A percentile compares a stretch with the other conserved stretches of the same genome.
Conservation (phyloP, 2,888 invertebrate species). For the Limenitis camilla region DNA sequence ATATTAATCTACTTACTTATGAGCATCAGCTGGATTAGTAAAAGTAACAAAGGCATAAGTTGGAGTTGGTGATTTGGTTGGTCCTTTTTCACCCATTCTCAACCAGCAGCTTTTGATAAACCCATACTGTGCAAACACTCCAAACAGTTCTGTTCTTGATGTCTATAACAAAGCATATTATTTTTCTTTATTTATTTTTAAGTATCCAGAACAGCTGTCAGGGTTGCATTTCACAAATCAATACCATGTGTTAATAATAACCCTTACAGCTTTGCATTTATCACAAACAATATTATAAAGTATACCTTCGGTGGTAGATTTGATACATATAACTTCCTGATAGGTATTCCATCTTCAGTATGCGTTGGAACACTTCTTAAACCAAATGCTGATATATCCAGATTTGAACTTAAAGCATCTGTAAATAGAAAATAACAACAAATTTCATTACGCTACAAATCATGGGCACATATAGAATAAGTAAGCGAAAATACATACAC, state of each 20-base stretch:
- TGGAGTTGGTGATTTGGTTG: slow-evolving; percentile 43
- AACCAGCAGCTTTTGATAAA: slow-evolving; percentile 73
- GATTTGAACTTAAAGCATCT: slow-evolving; percentile 48
- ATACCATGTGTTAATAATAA: background rate
- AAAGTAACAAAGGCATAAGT: slow-evolving; percentile 75
- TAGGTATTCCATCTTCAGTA: slow-evolving; percentile 74
- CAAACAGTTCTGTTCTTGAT: slow-evolving; percentile 66
- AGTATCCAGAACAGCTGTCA: background rate
- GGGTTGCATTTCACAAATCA: too few species aligned
- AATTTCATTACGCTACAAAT: background rate
- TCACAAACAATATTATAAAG: background rate
- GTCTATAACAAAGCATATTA: slow-evolving; percentile 67
- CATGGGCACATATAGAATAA: background rate
- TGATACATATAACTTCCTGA: slow-evolving; percentile 74
- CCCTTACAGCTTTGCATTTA: too few species aligned
- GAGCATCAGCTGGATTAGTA: slow-evolving; percentile 65
- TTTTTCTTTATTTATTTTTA: too few species aligned
- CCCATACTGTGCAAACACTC: slow-evolving; percentile 73
- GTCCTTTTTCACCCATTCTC: slow-evolving; percentile 58
- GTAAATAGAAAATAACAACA: slow-evolving; percentile 28
- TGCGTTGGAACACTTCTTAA: slow-evolving; percentile 58
- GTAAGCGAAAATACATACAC: slow-evolving; percentile 36
- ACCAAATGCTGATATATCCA: slow-evolving; percentile 37
- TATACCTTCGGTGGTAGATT: slow-evolving; percentile 73
- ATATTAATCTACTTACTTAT: slow-evolving; percentile 52